phyloP scores from a whole-genome alignment of 1,140 invertebrate species.

The Zophobas morio region DNA sequence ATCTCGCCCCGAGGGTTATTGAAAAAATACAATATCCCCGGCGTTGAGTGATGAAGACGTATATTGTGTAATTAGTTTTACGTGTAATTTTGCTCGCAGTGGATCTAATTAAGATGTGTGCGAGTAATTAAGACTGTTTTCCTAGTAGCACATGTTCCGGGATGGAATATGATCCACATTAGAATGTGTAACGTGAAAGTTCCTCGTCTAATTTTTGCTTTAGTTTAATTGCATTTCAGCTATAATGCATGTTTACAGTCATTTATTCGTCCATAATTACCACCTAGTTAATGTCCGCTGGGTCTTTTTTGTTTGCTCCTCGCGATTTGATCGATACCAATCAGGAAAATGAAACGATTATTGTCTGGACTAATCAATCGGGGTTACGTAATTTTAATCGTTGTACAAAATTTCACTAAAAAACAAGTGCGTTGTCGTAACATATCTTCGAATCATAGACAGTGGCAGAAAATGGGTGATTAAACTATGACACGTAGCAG shows the following conservation, averaged over 20 bases:
- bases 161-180: constrained; percentile 47
- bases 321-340: too few relatives aligned
- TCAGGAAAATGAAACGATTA: too few relatives aligned
- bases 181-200: constrained; percentile 50
- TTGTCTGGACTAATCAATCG: too few relatives aligned
- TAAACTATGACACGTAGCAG: too few relatives aligned
- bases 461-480: too few relatives aligned
- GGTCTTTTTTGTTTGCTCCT: too few relatives aligned
- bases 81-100: constrained; percentile 22
- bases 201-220: constrained; percentile 28
- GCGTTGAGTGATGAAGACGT: constrained; percentile 40
- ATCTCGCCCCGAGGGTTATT: constrained; percentile 4
- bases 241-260: constrained; percentile 7
- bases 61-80: constrained; percentile 42
- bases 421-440: too few relatives aligned
- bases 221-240: constrained; percentile 38
- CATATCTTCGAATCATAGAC: too few relatives aligned
- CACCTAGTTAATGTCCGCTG: too few relatives aligned
- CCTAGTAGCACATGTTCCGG: constrained; percentile 39
- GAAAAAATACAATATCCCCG: constrained; percentile 21
- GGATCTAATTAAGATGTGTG: constrained; percentile 43
- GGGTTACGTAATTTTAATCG: too few relatives aligned
- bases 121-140: constrained; percentile 45
- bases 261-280: too few relatives aligned
- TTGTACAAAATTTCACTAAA: too few relatives aligned